phyloP scores from a whole-genome alignment of 2,888 invertebrate genomes.

The Aplocera efformata region DNA sequence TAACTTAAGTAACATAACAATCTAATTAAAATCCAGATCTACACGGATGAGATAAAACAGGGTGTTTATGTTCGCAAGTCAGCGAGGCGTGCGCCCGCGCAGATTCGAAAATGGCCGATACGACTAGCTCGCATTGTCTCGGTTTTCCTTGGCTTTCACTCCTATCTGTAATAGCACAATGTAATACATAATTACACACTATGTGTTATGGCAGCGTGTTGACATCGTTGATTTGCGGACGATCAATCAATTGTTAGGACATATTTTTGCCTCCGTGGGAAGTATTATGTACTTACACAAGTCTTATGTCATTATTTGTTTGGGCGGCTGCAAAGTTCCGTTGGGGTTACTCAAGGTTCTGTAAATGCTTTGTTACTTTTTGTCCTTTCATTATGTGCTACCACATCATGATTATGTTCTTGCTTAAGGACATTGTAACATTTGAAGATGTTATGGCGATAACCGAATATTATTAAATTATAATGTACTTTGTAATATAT shows the following conservation, averaged over 20 bases:
- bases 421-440: not conserved
- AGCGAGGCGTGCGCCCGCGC: slow-evolving; percentile 24
- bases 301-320: not conserved
- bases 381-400: slow-evolving; percentile 7
- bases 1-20: too few relatives aligned
- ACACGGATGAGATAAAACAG: slow-evolving; percentile 15
- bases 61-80: slow-evolving; percentile 20
- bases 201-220: slow-evolving; percentile 42
- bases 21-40: too few relatives aligned
- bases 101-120: slow-evolving; percentile 51
- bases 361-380: slow-evolving; percentile 13
- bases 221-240: slow-evolving; percentile 30
- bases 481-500: too few relatives aligned
- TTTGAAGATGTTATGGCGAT: too few relatives aligned
- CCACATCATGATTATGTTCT: slow-evolving; percentile 3
- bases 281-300: slow-evolving; percentile 1
- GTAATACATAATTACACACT: slow-evolving; percentile 46
- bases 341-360: slow-evolving; percentile 23
- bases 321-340: slow-evolving; percentile 13
- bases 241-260: slow-evolving; percentile 28
- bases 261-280: slow-evolving; percentile 27
- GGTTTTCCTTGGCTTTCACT: slow-evolving; percentile 52
- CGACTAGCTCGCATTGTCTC: slow-evolving; percentile 45
- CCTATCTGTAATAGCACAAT: slow-evolving; percentile 32
- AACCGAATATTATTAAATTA: too few relatives aligned